phyloP scores from a whole-genome alignment of 2,888 invertebrate species.

The Meteorus colon region DNA sequence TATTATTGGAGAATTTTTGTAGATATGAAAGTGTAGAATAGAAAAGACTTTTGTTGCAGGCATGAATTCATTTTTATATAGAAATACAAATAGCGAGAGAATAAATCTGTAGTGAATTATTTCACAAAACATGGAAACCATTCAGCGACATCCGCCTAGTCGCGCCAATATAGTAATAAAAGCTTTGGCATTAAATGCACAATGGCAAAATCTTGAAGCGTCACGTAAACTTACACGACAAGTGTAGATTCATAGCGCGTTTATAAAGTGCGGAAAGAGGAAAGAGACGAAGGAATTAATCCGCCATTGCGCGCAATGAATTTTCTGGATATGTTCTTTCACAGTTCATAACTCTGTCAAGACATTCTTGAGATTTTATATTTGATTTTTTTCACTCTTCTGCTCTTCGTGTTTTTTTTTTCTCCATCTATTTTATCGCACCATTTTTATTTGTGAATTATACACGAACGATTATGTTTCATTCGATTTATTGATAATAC shows the following conservation, averaged over 20 bases:
- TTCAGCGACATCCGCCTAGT: conserved; percentile 34
- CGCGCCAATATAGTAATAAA: conserved; percentile 37
- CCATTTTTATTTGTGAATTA: conserved; percentile 45
- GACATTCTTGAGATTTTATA: conserved; percentile 35
- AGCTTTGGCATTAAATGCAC: conserved; percentile 20
- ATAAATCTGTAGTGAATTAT: conserved; percentile 4
- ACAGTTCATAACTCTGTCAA: conserved; percentile 15
- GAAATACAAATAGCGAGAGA: neutral
- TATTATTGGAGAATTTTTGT: no score
- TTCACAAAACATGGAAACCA: neutral
- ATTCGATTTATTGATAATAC: conserved; percentile 1
- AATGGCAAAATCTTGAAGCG: conserved; percentile 24
- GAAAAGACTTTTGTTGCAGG: neutral
- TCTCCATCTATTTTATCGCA: conserved; percentile 46
- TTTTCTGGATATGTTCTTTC: neutral
- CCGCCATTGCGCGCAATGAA: conserved; percentile 37
- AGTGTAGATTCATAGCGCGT: conserved; percentile 44
- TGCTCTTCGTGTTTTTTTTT: neutral
- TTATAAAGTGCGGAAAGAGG: conserved; percentile 27
- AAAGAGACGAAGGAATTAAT: conserved; percentile 14
- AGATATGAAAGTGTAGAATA: no score
- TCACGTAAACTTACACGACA: conserved; percentile 43
- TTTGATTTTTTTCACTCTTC: conserved; percentile 18
- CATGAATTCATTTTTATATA: neutral
- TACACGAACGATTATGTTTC: neutral